A percentile compares a stretch with the other conserved stretches of the same genome.
Evolutionary conservation across 2,113 vertebrate species (phyloP).

Genomic region (Sporophila hypoxantha): DNA sequence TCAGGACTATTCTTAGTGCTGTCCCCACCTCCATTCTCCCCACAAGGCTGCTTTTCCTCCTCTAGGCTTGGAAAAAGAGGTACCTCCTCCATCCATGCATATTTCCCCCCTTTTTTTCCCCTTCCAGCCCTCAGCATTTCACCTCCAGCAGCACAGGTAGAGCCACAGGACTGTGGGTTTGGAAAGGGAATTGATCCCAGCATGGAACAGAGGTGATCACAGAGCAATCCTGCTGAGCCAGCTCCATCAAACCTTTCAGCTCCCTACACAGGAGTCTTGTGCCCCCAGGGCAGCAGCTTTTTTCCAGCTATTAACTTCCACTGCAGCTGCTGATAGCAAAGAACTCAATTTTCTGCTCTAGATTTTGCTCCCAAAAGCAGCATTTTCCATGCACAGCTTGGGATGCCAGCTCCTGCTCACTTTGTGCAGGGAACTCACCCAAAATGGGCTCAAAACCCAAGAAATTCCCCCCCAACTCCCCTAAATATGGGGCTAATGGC

Average conservation of each 20-base stretch:
- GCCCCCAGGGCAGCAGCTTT: background rate
- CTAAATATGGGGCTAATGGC: background rate
- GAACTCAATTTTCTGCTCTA: constrained; percentile 21
- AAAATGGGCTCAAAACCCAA: background rate
- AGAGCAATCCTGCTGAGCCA: accelerated
- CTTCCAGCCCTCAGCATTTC: background rate
- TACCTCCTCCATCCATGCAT: background rate
- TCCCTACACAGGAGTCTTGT: accelerated
- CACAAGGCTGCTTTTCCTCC: background rate
- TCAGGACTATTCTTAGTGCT: background rate
- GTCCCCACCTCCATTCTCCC: background rate
- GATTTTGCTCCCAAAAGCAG: background rate
- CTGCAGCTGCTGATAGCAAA: background rate
- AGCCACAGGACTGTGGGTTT: background rate
- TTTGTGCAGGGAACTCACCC: background rate
- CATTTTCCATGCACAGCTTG: background rate
- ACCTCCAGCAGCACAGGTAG: background rate
- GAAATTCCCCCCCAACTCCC: background rate
- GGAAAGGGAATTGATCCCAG: background rate
- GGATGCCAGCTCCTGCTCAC: background rate
- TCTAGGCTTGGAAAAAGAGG: background rate
- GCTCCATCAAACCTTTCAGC: background rate
- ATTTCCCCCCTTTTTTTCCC: background rate
- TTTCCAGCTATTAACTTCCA: background rate
- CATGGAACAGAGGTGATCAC: background rate